A percentile compares a stretch with the other conserved stretches of the same genome.
Evolutionary conservation across 2,797 vertebrate species (phyloP).

Genomic region (Bradypodion ventrale): DNA sequence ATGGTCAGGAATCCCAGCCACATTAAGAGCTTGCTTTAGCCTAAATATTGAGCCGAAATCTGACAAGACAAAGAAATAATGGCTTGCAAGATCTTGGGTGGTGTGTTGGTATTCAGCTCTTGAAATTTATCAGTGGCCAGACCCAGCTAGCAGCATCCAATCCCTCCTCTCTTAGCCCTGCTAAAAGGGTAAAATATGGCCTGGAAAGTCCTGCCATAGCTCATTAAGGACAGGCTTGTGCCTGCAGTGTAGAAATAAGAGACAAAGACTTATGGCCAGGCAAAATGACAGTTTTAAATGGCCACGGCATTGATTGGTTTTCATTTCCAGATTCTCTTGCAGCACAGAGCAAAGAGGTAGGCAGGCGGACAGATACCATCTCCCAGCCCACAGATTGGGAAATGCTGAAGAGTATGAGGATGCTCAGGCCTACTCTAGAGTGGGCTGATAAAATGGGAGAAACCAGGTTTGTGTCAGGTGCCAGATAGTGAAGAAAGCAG

Average conservation of each 20-base stretch:
- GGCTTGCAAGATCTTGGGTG: no score
- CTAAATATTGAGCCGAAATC: no score
- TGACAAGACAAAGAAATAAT: no score
- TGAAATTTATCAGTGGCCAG: no score
- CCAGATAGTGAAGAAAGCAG: not conserved
- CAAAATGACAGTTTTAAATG: not conserved
- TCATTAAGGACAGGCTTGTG: not conserved
- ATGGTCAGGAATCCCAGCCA: no score
- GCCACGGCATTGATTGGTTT: not conserved
- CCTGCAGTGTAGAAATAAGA: no score
- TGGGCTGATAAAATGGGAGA: not conserved
- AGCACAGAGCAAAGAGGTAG: not conserved
- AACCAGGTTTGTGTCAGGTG: not conserved
- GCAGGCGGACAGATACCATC: not conserved
- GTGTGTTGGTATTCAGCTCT: no score
- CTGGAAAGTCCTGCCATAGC: not conserved
- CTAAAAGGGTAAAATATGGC: not conserved
- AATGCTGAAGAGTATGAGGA: not conserved
- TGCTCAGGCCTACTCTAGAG: not conserved
- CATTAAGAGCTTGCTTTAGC: no score
- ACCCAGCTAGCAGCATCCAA: no score
- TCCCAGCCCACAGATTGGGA: not conserved
- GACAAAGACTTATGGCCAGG: not conserved
- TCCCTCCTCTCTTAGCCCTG: no score
- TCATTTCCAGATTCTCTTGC: not conserved